A percentile compares a stretch with the other conserved stretches of the same genome.
Evolutionary conservation across 2,888 invertebrate genomes (phyloP).

Genomic region (Cantharis flavilabris): DNA sequence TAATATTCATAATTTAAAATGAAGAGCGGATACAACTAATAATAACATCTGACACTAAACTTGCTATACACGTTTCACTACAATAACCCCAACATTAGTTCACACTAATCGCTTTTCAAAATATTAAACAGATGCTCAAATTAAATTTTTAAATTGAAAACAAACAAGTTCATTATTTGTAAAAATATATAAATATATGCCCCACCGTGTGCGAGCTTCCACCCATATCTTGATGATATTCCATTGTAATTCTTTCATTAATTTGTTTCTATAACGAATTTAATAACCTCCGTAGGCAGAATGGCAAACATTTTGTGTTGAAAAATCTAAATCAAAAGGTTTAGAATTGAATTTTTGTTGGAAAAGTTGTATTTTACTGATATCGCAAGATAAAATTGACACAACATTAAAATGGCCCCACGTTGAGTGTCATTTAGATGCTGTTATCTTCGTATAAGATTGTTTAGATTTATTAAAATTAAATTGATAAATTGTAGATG

Average conservation of each 20-base stretch:
- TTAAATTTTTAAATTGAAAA: neutral
- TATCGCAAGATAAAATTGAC: too few species aligned
- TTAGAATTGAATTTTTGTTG: too few species aligned
- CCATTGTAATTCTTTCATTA: neutral
- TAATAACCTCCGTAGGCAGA: neutral
- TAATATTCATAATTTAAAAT: conserved; percentile 17
- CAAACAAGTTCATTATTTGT: neutral
- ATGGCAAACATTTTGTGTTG: too few species aligned
- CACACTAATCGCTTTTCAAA: neutral
- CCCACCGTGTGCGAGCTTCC: neutral
- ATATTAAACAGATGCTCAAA: neutral
- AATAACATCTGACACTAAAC: conserved; percentile 18
- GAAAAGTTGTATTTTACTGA: too few species aligned
- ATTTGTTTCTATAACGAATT: neutral
- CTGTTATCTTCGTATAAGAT: too few species aligned
- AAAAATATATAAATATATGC: neutral
- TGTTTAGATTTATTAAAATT: too few species aligned
- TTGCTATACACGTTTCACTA: conserved; percentile 4
- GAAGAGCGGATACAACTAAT: conserved; percentile 22
- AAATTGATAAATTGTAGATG: too few species aligned
- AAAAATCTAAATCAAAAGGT: too few species aligned
- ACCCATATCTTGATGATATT: neutral
- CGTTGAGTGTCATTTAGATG: too few species aligned
- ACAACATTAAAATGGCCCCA: too few species aligned
- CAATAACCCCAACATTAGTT: neutral